Base-by-base conservation (phyloP, 2,113 vertebrate species). In the Clupea harengus region DNA sequence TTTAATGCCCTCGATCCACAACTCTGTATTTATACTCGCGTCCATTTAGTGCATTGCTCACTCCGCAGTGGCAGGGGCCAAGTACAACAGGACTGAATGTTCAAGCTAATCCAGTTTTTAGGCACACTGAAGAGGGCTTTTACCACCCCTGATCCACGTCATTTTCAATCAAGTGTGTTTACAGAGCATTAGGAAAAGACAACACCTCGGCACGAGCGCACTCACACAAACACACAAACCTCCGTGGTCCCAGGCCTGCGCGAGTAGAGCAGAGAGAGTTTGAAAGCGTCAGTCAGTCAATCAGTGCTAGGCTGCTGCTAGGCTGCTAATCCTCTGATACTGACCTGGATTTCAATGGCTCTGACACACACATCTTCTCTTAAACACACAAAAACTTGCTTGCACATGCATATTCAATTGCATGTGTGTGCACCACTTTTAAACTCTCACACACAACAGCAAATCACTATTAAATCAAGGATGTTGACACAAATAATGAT, bases 41-140 rank as follows among this genome's bases (percentile, higher is more conserved):
- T 94, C 92, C 93, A 95, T 95, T 95, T 93, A 91, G 90, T 64
- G 85, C 87, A 88, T 91, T 85, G 72, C 86, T 93, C 91, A 89
- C 89, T 89, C 93, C 90, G 72, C 83, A 47, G 52, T 85, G 81
- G 89, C 15, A 18, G 18, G 54, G 81, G 87, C 85, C 85, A 89
- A 91, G 88, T 86, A 44, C 89, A 92, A 89, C 88, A 89, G 82
- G 60, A 52, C 83, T 86, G 85, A 84, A 89, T 46, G 81, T 39
- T 54, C 72, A 84, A 52, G 85, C 82, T 89, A 57, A 89, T 83
- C 83, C 67, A 39, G 89, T 45, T 92, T 92, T 86, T 83, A 78
- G 47, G 60, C 60, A 84, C 2, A 47, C 86, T 82, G 81, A 93
- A 91, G 90, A 89, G 92, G 89, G 85, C 84, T 88, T 91, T 88